These are phyloP conservation scores for Sicus ferrugineus DNA, from an alignment of 2,888 invertebrate species.

Conservation along the genomic window DNA sequence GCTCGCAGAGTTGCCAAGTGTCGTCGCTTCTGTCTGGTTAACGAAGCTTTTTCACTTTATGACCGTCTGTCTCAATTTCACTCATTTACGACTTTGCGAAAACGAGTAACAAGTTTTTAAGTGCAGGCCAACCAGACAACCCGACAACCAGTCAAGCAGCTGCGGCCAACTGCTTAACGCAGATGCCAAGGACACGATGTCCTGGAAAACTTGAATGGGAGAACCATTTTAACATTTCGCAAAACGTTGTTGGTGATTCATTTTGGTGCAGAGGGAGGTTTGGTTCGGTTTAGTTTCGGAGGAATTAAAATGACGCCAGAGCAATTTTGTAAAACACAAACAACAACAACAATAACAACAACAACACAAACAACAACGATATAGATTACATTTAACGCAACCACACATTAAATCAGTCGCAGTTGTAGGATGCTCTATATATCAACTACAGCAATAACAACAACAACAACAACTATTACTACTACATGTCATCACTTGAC, in stretches of 20 bases:
- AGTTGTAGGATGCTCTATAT: not conserved
- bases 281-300: not conserved
- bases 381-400: not conserved
- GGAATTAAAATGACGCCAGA: not conserved
- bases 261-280: not conserved
- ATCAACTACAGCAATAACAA: constrained; percentile 11
- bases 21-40: not conserved
- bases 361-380: not conserved
- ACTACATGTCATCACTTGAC: constrained; percentile 13
- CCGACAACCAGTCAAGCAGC: not conserved
- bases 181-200: not conserved
- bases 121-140: not conserved
- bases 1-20: not conserved
- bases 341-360: constrained; percentile 21
- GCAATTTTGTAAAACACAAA: not conserved
- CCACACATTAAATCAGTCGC: constrained; percentile 1
- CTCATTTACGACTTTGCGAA: not conserved
- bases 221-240: not conserved
- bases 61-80: not conserved
- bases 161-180: not conserved
- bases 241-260: not conserved
- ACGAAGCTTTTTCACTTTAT: constrained; percentile 8
- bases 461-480: constrained; percentile 6
- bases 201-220: not conserved
- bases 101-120: constrained; percentile 9